Evolutionary conservation across 2,113 vertebrate species (phyloP), one percentile per base, ranked within the genome.

Genomic region (Dasyprocta punctata): DNA sequence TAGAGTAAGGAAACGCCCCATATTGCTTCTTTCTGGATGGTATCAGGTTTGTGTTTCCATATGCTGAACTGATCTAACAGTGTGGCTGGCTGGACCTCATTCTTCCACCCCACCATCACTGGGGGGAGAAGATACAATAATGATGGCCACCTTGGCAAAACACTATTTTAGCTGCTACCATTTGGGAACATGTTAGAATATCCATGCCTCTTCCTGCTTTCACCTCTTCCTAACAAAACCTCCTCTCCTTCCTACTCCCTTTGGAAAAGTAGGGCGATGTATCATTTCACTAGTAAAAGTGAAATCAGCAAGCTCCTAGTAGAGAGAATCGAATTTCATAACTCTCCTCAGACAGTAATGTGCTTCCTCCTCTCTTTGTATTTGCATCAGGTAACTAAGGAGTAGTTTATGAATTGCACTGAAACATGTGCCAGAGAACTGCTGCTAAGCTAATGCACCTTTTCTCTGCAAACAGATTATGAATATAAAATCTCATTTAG

Each of bases 301-400:
- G 69, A 97, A 97, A 92, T 77, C 63, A 88, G 44, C 77, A 92
- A 90, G 28, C 52, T 94, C 89, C 38, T 93, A 56, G 61, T 77
- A 47, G 65, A 96, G 41, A 97, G 20, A 94, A 92, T 90, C 75
- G 83, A 80, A 96, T 93, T 88, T 58, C 33, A 56, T 38, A 96
- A 88, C 58, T 92, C 56, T 24, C 22, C 80, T 60, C 54, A 63
- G 93, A 19, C 85, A 83, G 83, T 67, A 75, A 85, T 61, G 3
- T 33, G 61, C 90, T 95, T 94, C 86, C 63, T 91, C n/a, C 41
- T 56, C 58, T 52, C 77, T 86, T 92, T 81, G 82, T 63, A 93
- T 95, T 96, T 96, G 60, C 41, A 10, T 90, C 73, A 92, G 56
- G 58, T 95, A 93, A 95, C 80, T 67, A 89, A 86, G 81, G 22